These are phyloP conservation scores for Orthosia incerta DNA, from an alignment of 2,888 invertebrate genomes.

Conservation along the genomic window DNA sequence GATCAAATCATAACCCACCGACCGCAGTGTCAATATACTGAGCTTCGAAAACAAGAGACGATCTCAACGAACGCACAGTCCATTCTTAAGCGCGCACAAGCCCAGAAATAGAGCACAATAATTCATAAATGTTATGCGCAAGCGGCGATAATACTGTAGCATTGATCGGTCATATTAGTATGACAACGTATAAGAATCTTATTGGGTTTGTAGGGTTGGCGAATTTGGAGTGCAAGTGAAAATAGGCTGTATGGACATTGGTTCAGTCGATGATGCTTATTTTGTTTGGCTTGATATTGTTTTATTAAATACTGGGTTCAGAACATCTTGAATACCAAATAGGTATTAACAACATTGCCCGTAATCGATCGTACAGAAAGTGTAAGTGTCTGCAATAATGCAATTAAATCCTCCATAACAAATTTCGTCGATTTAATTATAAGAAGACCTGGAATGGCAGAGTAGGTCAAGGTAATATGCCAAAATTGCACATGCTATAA, in stretches of 20 bases:
- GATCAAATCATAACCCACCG: slow-evolving; percentile 30
- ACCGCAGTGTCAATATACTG: slow-evolving; percentile 55
- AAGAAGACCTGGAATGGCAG: neutral
- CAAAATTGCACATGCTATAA: neutral
- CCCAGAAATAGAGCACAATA: slow-evolving; percentile 87
- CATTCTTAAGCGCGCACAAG: slow-evolving; percentile 83
- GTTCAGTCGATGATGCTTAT: slow-evolving; percentile 1
- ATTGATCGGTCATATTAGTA: slow-evolving; percentile 62
- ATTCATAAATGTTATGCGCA: slow-evolving; percentile 86
- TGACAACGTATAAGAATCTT: slow-evolving; percentile 43
- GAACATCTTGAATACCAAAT: neutral
- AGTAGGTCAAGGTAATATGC: neutral
- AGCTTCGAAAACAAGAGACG: slow-evolving; percentile 49
- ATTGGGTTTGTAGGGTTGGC: slow-evolving; percentile 25
- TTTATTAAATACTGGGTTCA: slow-evolving; percentile 8
- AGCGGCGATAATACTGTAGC: slow-evolving; percentile 77
- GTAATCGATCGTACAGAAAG: neutral
- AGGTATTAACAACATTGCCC: neutral
- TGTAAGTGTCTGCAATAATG: neutral
- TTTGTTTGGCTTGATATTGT: slow-evolving; percentile 15
- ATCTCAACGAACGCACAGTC: slow-evolving; percentile 65
- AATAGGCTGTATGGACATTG: slow-evolving; percentile 20
- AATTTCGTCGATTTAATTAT: neutral
- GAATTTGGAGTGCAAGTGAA: slow-evolving; percentile 15
- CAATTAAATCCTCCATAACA: no score